These are phyloP conservation scores for Chionoecetes opilio DNA, from an alignment of 1,140 invertebrate genomes.

Conservation along the genomic window DNA sequence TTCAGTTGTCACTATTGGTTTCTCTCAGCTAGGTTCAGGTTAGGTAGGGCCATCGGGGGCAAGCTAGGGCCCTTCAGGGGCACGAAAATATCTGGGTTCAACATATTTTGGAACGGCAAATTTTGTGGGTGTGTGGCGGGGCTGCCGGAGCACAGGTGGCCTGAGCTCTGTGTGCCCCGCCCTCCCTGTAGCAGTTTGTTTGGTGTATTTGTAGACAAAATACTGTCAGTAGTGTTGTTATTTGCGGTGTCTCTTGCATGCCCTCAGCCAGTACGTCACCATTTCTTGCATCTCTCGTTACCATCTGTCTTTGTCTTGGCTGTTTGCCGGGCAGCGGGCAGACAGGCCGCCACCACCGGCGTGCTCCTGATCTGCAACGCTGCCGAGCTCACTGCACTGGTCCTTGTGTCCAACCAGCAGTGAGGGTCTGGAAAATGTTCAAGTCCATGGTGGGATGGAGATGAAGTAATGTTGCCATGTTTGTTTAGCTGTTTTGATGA, in stretches of 20 bases:
- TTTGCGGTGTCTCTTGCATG: slow-evolving; percentile 79
- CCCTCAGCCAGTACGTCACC: slow-evolving; percentile 71
- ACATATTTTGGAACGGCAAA: slow-evolving; percentile 63
- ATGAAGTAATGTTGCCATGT: neutral
- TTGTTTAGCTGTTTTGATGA: neutral
- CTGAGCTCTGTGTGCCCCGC: neutral
- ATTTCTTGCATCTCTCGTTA: slow-evolving; percentile 55
- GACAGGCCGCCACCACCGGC: neutral
- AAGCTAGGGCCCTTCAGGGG: slow-evolving; percentile 66
- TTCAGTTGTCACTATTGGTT: slow-evolving; percentile 21
- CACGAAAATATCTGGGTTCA: slow-evolving; percentile 64
- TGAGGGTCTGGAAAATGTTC: neutral
- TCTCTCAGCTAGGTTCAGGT: slow-evolving; percentile 42
- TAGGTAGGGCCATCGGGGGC: slow-evolving; percentile 75
- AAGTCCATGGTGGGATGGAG: neutral
- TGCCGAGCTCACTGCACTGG: neutral
- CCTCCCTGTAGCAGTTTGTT: slow-evolving; percentile 73
- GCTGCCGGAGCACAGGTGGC: slow-evolving; percentile 41
- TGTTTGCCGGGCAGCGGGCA: slow-evolving; percentile 44
- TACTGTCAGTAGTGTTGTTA: slow-evolving; percentile 76
- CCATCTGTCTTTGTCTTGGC: slow-evolving; percentile 63
- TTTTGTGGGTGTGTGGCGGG: slow-evolving; percentile 48
- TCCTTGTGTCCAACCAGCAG: neutral
- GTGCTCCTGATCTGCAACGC: neutral
- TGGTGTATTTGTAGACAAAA: slow-evolving; percentile 77